These are phyloP conservation scores for Pentamera pediparva DNA, from an alignment of 53 echinoderm and acorn worm species.

Conservation along the genomic window DNA sequence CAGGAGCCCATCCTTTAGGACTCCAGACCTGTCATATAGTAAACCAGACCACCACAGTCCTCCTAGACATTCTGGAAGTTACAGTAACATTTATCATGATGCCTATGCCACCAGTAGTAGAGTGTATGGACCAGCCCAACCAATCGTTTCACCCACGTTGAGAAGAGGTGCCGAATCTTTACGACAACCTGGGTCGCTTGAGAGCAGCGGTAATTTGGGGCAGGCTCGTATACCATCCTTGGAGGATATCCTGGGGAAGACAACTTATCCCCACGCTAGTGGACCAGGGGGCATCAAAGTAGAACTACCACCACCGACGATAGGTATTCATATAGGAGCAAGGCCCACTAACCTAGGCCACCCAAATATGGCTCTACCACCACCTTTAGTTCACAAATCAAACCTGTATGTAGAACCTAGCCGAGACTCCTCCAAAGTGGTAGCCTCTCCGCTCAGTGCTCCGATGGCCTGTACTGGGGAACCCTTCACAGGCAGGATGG, in stretches of 20 bases:
- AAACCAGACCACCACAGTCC: slow-evolving; percentile 11
- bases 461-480: slow-evolving; percentile 19
- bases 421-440: slow-evolving; percentile 17
- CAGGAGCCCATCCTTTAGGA: not conserved
- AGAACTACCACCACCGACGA: slow-evolving; percentile 55
- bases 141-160: not conserved
- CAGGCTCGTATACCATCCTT: not conserved
- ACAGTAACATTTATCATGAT: too few species aligned
- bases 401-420: not conserved
- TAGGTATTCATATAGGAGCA: slow-evolving; percentile 55
- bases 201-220: too few species aligned
- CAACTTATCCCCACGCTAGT: slow-evolving; percentile 18
- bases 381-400: slow-evolving; percentile 9
- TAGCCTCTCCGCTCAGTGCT: slow-evolving; percentile 23
- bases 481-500: not conserved
- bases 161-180: not conserved
- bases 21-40: not conserved
- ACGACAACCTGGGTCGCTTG: not conserved
- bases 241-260: slow-evolving; percentile 25
- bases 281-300: slow-evolving; percentile 47
- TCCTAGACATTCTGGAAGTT: too few species aligned
- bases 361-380: slow-evolving; percentile 17
- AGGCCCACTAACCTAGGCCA: slow-evolving; percentile 25
- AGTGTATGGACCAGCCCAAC: not conserved
- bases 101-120: not conserved